phyloP scores from a whole-genome alignment of 2,113 vertebrate genomes.

The Megalops atlanticus region DNA sequence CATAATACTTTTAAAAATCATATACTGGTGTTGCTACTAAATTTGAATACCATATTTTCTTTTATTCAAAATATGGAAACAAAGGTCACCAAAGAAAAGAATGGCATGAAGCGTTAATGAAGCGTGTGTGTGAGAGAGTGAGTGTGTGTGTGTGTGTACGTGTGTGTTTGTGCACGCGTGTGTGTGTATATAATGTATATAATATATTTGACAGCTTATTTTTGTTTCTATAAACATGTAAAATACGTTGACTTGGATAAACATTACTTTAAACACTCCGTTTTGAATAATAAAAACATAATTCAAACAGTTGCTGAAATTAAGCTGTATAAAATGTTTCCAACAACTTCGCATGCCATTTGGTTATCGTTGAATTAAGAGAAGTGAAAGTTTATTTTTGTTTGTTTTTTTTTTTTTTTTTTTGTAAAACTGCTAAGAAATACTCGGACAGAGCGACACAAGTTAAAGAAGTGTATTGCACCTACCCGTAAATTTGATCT shows the following conservation, averaged over 20 bases:
- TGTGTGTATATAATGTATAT: not conserved
- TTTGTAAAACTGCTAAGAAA: not conserved
- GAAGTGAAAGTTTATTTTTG: not conserved
- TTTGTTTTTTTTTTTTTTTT: too few relatives aligned
- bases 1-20: too few relatives aligned
- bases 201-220: not conserved
- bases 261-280: not conserved
- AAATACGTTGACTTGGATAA: not conserved
- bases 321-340: not conserved
- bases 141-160: too few relatives aligned
- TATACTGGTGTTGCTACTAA: not conserved
- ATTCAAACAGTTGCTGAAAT: not conserved
- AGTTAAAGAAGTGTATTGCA: conserved; percentile 42
- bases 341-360: not conserved
- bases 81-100: not conserved
- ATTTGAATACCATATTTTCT: not conserved
- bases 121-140: too few relatives aligned
- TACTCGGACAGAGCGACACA: not conserved
- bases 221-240: not conserved
- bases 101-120: not conserved
- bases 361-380: not conserved
- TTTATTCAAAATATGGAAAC: not conserved
- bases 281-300: not conserved
- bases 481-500: conserved; percentile 98
- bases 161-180: too few relatives aligned